A percentile compares a stretch with the other conserved stretches of the same genome.
Conservation (phyloP, 64 coral and sea anemone species). For the Montipora efflorescens region DNA sequence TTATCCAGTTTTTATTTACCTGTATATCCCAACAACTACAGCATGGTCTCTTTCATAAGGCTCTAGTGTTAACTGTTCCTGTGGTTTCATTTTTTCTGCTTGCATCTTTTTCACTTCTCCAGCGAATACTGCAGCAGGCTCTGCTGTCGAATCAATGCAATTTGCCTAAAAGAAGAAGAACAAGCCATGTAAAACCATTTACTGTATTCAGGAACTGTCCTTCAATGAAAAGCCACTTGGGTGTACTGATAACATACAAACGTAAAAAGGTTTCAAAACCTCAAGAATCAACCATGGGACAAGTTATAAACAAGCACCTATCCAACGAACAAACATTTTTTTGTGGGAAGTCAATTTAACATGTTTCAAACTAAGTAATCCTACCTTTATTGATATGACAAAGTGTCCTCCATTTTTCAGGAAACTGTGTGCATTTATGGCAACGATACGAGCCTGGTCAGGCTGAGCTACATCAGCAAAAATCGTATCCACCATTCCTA, state of each 20-base stretch:
- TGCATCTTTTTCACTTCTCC: conserved; percentile 99
- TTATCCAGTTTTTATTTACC: conserved; percentile 46
- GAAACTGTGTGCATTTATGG: conserved; percentile 98
- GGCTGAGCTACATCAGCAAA: conserved; percentile 99
- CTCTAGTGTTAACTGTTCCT: conserved; percentile 96
- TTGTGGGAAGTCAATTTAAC: no score
- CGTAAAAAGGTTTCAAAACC: no score
- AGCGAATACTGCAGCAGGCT: conserved; percentile 97
- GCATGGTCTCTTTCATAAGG: conserved; percentile 99
- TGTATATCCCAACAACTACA: conserved; percentile 97
- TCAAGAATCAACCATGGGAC: no score
- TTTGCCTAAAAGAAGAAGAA: conserved; percentile 71
- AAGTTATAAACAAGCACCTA: no score
- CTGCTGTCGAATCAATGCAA: conserved; percentile 98
- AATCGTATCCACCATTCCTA: conserved; percentile 99
- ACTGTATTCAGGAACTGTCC: no score
- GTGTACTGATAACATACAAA: no score
- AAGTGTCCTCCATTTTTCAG: conserved; percentile 99
- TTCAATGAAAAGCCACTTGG: no score
- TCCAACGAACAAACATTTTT: not conserved
- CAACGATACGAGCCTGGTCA: conserved; percentile 98
- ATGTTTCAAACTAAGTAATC: no score
- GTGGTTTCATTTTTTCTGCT: conserved; percentile 98
- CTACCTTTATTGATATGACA: conserved; percentile 99
- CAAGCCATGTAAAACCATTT: no score